Conservation (phyloP, 2,113 vertebrate genomes). For the Gila orcuttii region DNA sequence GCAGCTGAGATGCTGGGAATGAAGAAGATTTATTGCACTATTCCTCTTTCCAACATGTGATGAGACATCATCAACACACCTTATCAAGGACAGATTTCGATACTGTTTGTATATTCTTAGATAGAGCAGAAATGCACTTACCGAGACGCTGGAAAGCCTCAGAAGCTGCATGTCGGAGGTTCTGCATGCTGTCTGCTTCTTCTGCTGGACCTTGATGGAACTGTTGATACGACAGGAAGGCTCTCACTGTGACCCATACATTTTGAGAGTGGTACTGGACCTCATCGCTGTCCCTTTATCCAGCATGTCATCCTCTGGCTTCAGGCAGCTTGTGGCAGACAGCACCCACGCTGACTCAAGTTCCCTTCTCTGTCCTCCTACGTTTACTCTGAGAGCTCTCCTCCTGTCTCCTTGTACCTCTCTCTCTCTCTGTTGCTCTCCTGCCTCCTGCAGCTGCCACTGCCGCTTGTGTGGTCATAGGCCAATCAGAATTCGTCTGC, state of each 20-base stretch:
- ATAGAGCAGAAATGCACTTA: constrained; percentile 55
- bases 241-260: constrained; percentile 41
- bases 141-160: constrained; percentile 73
- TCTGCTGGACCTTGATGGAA: neutral
- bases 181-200: constrained; percentile 66
- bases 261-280: constrained; percentile 37
- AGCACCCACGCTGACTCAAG: constrained; percentile 28
- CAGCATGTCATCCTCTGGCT: constrained; percentile 22
- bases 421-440: constrained; percentile 42
- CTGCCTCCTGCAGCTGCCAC: constrained; percentile 47
- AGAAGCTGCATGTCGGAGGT: constrained; percentile 69
- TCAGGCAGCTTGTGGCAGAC: constrained; percentile 16
- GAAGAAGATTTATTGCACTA: neutral
- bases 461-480: constrained; percentile 47
- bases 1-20: neutral
- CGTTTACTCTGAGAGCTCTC: constrained; percentile 8
- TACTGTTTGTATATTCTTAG: neutral
- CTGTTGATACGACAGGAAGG: constrained; percentile 25
- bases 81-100: neutral
- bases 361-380: constrained; percentile 22
- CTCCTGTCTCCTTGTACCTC: constrained; percentile 23
- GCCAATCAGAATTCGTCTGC: constrained; percentile 57
- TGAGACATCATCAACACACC: neutral
- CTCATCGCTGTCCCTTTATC: constrained; percentile 19
- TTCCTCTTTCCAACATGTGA: neutral